A percentile compares a stretch with the other conserved stretches of the same genome.
phyloP scores from a whole-genome alignment of 2,113 vertebrate genomes.

The Cisticola juncidis region DNA sequence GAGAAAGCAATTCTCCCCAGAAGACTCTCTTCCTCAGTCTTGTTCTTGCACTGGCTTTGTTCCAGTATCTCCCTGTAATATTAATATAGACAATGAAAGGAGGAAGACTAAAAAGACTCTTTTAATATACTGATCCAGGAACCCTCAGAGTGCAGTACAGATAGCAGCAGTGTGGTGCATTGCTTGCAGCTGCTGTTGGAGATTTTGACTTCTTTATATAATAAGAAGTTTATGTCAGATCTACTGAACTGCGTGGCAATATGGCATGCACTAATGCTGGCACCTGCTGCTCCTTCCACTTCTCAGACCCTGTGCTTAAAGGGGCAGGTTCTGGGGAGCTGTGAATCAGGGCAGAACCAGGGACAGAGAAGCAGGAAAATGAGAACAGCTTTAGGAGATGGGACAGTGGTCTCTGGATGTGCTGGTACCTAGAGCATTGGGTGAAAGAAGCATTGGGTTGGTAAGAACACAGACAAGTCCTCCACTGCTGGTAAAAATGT shows the following conservation, averaged over 20 bases:
- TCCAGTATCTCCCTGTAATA: background rate
- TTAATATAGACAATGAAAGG: background rate
- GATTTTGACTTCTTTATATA: background rate
- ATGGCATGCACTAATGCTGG: background rate
- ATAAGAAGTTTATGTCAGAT: background rate
- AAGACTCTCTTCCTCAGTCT: background rate
- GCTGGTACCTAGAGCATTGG: background rate
- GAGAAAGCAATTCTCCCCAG: background rate
- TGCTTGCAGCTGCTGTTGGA: background rate
- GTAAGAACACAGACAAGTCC: background rate
- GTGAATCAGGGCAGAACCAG: background rate
- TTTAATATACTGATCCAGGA: background rate
- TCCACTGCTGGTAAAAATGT: background rate
- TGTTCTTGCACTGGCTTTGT: background rate
- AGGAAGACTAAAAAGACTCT: background rate
- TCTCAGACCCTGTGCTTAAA: background rate
- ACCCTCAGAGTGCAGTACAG: background rate
- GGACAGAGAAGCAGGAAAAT: background rate
- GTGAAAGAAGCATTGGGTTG: background rate
- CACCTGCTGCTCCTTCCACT: background rate
- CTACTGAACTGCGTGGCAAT: background rate
- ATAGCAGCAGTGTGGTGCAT: background rate
- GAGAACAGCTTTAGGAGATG: background rate
- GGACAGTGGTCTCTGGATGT: background rate
- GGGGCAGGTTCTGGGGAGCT: background rate